Evolutionary conservation across 2,888 invertebrate species (phyloP), one percentile per base, ranked within the genome.

Genomic region (Ephialtes manifestator): DNA sequence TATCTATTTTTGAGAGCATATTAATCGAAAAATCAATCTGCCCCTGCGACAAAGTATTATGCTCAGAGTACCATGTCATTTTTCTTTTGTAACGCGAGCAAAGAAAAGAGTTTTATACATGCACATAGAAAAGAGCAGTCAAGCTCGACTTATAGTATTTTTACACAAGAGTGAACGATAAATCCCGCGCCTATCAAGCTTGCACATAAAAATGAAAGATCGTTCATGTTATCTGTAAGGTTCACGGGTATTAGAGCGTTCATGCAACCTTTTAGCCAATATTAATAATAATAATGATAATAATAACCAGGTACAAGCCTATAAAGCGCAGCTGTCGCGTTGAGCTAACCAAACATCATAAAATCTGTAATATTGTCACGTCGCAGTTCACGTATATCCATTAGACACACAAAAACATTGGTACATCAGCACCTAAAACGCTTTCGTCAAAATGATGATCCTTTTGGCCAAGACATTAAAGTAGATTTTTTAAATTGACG

Each of bases 91-190:
- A 39, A 43, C 20, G 39, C 11, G 8, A 8, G 60, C 35, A 13
- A 11, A 39, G 24, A 18, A 71, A 72, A 46, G 48, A 13, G 18
- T 60, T 24, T 48, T 60, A 71, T 18, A 4, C 28, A 43, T 13
- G 39, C 60, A 24, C 18, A 20, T 20, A 28, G 48, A 60, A 55
- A 46, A 24, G 8, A 13, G 13, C 15, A 51, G 60, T 60, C 43
- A 68, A 65, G 39, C 79, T 80, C 72, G 79, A 63, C 48, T 53
- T 63, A 63, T 71, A 43, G 13, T 39, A 35, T 28, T 65, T 43
- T 72, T 80, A 70, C 71, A 53, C 79, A 39, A 28, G 65, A 15
- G 24, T 72, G 79, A 72, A 72, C 76, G 70, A 77, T 82, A 76
- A 77, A 77, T 67, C 71, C 51, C 35, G 58, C 46, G 15, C 15